Conservation (phyloP, 2,113 vertebrate species). For the Plecotus auritus region DNA sequence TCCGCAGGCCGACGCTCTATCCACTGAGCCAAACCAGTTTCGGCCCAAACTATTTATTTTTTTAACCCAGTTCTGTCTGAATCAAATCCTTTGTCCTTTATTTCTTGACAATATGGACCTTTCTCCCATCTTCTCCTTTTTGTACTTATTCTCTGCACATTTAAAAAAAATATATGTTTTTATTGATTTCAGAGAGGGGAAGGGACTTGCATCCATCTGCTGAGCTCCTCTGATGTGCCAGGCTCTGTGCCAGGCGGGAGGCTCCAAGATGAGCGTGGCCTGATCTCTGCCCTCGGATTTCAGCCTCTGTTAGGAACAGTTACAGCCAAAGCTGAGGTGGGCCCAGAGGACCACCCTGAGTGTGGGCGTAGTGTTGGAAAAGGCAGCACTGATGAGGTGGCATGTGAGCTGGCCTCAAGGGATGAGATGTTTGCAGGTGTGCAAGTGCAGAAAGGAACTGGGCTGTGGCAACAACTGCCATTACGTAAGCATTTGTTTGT, state of each 20-base stretch:
- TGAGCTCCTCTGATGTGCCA: not conserved
- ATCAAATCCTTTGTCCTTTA: not conserved
- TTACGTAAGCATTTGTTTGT: not conserved
- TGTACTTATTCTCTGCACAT: not conserved
- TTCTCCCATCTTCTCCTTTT: not conserved
- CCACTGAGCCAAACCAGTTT: too few relatives aligned
- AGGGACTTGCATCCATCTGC: not conserved
- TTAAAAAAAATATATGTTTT: too few relatives aligned
- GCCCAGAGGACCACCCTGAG: not conserved
- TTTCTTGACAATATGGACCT: not conserved
- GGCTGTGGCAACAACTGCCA: not conserved
- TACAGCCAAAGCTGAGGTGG: not conserved
- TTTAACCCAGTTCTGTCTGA: not conserved
- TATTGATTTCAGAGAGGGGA: not conserved
- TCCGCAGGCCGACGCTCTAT: too few relatives aligned
- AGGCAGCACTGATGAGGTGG: not conserved
- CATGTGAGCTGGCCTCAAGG: not conserved
- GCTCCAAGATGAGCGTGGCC: not conserved
- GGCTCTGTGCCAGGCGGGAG: not conserved
- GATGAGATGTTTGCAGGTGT: not conserved
- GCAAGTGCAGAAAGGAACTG: not conserved
- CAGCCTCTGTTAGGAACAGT: not conserved
- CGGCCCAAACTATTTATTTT: not conserved
- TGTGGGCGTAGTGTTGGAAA: not conserved
- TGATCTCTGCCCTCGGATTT: not conserved